Percentiles rank a stretch among this genome's conserved stretches.
Conservation (phyloP, 2,888 invertebrate genomes). For the Agelastica alni region DNA sequence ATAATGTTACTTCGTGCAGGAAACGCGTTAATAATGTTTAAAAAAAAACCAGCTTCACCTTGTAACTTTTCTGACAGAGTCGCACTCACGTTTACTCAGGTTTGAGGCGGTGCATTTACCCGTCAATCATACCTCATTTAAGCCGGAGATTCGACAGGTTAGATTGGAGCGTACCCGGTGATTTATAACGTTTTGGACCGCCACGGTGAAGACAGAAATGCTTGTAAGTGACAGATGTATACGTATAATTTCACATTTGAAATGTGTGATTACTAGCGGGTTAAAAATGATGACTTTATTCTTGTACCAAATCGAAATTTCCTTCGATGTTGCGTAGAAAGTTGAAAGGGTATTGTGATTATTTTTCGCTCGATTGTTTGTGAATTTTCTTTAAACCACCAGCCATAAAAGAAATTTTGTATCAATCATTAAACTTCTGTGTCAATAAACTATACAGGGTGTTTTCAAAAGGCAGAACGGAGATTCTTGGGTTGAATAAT, state of each 20-base stretch:
- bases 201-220: conserved; percentile 52
- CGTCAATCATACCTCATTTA: conserved; percentile 58
- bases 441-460: too few species aligned
- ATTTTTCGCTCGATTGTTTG: too few species aligned
- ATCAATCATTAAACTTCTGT: too few species aligned
- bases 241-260: conserved; percentile 52
- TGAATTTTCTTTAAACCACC: too few species aligned
- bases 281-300: conserved; percentile 55
- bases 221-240: conserved; percentile 54
- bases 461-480: too few species aligned
- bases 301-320: too few species aligned
- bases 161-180: conserved; percentile 54
- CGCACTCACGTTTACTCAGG: conserved; percentile 18
- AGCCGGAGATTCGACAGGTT: conserved; percentile 53
- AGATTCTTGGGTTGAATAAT: too few species aligned
- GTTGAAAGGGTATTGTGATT: too few species aligned
- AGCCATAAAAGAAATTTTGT: too few species aligned
- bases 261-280: conserved; percentile 51
- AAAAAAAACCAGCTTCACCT: background rate
- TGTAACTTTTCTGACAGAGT: conserved; percentile 4
- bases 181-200: conserved; percentile 49
- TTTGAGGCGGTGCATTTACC: conserved; percentile 51
- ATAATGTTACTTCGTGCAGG: too few species aligned
- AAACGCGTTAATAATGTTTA: too few species aligned
- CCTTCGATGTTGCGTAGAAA: too few species aligned